phyloP scores from a whole-genome alignment of 2,888 invertebrate species.

The Scaptomyza parva region DNA sequence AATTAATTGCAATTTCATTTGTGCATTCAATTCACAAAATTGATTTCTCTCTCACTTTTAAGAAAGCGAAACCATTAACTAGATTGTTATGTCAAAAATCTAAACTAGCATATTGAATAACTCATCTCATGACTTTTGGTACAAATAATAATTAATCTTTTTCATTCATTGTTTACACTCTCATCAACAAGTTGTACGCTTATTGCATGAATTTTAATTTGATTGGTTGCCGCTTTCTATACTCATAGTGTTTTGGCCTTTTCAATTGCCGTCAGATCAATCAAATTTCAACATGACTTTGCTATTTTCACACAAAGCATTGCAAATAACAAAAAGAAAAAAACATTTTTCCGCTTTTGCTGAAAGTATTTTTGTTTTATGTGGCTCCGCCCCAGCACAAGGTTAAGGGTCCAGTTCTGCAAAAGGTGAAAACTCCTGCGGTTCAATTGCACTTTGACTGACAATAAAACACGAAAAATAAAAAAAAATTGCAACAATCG shows the following conservation, averaged over 20 bases:
- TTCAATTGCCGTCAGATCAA: conserved; percentile 43
- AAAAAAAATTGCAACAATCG: conserved; percentile 31
- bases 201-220: conserved; percentile 28
- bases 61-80: neutral
- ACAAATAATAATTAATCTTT: conserved; percentile 27
- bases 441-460: conserved; percentile 42
- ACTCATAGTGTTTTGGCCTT: conserved; percentile 31
- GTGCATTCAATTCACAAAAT: neutral
- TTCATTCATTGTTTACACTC: conserved; percentile 33
- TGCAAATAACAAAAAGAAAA: conserved; percentile 35
- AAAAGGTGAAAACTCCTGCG: conserved; percentile 29
- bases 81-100: neutral
- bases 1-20: conserved; percentile 9
- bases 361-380: conserved; percentile 21
- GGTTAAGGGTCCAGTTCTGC: conserved; percentile 74
- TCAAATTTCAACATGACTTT: conserved; percentile 61
- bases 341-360: conserved; percentile 52
- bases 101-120: neutral
- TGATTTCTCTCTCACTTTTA: neutral
- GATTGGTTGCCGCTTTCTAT: conserved; percentile 54
- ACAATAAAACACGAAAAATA: neutral
- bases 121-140: neutral
- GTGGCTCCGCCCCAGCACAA: conserved; percentile 16
- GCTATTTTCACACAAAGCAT: conserved; percentile 49
- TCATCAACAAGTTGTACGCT: conserved; percentile 47